Conservation (phyloP, 2,797 vertebrate species). For the Sebastes minor region DNA sequence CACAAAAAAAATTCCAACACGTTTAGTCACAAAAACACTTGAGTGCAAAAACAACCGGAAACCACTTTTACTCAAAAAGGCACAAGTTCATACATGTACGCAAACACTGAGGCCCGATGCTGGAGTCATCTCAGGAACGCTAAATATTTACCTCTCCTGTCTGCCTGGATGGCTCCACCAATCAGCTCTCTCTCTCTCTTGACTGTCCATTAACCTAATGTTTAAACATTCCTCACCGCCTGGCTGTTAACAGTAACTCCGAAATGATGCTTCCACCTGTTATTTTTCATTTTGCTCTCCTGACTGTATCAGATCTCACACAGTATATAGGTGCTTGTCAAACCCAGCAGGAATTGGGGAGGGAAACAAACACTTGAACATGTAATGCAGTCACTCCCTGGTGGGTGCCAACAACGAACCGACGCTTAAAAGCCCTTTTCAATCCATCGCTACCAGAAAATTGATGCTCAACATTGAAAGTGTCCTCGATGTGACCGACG, state of each 20-base stretch:
- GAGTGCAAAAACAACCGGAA: conserved; percentile 6
- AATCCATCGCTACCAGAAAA: conserved; percentile 28
- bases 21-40: neutral
- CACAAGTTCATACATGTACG: conserved; percentile 47
- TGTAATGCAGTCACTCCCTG: conserved; percentile 35
- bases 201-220: conserved; percentile 35
- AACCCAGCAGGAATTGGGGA: conserved; percentile 9
- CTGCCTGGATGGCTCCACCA: conserved; percentile 46
- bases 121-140: conserved; percentile 77
- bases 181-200: conserved; percentile 32
- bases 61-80: neutral
- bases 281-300: neutral
- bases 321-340: neutral
- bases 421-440: conserved; percentile 40
- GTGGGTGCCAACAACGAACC: conserved; percentile 34
- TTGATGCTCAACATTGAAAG: conserved; percentile 24
- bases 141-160: conserved; percentile 80
- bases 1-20: neutral
- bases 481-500: conserved; percentile 23
- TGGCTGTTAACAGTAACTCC: neutral
- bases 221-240: neutral
- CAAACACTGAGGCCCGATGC: conserved; percentile 39
- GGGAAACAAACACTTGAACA: conserved; percentile 56
- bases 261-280: neutral
- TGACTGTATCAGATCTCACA: neutral